These are phyloP conservation scores for Leuciscus idus DNA, from an alignment of 2,113 vertebrate species.

Conservation along the genomic window DNA sequence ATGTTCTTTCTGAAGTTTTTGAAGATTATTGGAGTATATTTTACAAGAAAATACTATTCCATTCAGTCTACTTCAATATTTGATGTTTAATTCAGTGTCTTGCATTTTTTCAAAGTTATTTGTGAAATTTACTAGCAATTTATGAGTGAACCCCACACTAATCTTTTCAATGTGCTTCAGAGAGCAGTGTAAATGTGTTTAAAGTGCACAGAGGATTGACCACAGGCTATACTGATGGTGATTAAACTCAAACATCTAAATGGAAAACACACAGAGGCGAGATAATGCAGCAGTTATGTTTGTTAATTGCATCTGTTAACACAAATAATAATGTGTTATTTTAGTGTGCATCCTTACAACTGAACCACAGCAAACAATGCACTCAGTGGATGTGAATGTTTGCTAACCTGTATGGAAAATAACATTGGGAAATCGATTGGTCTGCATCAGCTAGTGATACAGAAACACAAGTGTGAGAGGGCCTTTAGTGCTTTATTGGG, in stretches of 20 bases:
- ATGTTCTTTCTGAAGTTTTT: no score
- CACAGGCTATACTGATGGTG: not conserved
- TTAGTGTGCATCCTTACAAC: not conserved
- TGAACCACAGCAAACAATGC: not conserved
- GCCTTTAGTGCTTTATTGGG: slow-evolving; percentile 30
- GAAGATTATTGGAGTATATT: no score
- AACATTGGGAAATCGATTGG: slow-evolving; percentile 20
- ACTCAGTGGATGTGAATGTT: slow-evolving; percentile 11
- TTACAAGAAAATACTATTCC: no score
- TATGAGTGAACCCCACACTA: no score
- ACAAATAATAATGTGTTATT: not conserved
- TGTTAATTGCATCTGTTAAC: not conserved
- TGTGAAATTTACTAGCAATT: no score
- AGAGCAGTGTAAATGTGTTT: not conserved
- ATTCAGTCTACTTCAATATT: no score
- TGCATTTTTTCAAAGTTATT: no score
- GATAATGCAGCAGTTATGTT: slow-evolving; percentile 17
- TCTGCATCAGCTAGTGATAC: slow-evolving; percentile 2
- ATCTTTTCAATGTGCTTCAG: no score
- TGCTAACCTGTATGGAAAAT: slow-evolving; percentile 26
- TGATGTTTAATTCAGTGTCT: no score
- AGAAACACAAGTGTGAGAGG: not conserved
- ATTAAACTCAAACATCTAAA: slow-evolving; percentile 5
- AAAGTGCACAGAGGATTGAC: slow-evolving; percentile 1
- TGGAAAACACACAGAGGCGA: slow-evolving; percentile 2